Percentiles rank a stretch among this genome's conserved stretches.
Conservation (phyloP, 2,888 invertebrate genomes). For the Schizaphis graminum region DNA sequence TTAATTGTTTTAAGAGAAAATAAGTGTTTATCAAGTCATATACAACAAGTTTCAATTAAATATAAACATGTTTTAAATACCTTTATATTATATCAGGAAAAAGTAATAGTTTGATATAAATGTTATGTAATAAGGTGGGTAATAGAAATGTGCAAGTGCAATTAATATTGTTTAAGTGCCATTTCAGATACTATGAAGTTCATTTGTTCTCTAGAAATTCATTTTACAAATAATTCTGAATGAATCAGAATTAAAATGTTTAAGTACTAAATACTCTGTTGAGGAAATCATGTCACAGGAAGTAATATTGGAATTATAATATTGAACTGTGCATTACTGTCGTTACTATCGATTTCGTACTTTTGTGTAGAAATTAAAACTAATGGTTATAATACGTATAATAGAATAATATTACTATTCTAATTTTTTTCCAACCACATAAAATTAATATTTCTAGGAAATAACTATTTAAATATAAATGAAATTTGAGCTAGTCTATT, state of each 20-base stretch:
- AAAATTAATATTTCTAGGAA: not conserved
- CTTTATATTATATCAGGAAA: not conserved
- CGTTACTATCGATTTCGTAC: not conserved
- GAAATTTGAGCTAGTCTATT: not conserved
- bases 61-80: not conserved
- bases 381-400: not conserved
- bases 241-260: conserved; percentile 17
- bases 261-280: not conserved
- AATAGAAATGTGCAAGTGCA: not conserved
- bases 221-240: not conserved
- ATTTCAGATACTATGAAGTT: not conserved
- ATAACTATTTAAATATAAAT: not conserved
- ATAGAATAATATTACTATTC: not conserved
- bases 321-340: not conserved
- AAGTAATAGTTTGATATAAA: not conserved
- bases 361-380: not conserved
- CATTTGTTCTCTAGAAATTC: conserved; percentile 12
- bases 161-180: not conserved
- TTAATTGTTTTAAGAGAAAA: not conserved
- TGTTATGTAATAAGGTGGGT: not conserved
- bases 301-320: not conserved
- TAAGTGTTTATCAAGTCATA: not conserved
- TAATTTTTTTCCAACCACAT: not conserved
- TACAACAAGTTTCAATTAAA: not conserved
- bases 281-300: not conserved